A percentile compares a stretch with the other conserved stretches of the same genome.
Conservation (phyloP, 2,113 vertebrate species). For the Antechinus stuartii region DNA sequence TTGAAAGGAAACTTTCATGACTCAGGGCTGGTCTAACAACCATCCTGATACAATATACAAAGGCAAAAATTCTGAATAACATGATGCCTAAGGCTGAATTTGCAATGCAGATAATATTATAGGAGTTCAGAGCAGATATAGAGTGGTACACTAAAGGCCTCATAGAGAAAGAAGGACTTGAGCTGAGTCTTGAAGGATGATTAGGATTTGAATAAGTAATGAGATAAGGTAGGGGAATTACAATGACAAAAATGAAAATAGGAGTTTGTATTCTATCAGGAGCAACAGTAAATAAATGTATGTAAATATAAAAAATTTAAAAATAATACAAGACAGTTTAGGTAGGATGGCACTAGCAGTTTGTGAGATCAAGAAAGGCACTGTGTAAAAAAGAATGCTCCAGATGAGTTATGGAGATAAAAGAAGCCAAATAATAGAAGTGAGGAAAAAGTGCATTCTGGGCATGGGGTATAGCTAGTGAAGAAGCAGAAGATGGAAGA, state of each 20-base stretch:
- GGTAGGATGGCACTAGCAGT: no score
- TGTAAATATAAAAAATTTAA: not conserved
- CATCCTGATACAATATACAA: not conserved
- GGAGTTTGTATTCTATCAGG: no score
- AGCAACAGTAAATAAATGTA: not conserved
- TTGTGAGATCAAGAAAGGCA: no score
- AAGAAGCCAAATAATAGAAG: no score
- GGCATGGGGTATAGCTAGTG: no score
- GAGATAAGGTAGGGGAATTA: not conserved
- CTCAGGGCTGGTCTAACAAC: not conserved
- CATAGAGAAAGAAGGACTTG: not conserved
- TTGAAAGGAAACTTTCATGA: not conserved
- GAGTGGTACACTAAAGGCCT: not conserved
- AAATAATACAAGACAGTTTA: not conserved
- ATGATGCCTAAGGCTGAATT: not conserved
- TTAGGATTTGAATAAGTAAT: not conserved
- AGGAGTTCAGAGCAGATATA: not conserved
- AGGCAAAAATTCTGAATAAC: not conserved
- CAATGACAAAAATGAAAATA: not conserved
- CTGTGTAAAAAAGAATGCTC: no score
- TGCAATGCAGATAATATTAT: not conserved
- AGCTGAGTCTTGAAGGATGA: not conserved
- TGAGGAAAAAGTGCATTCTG: no score
- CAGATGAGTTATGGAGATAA: no score
- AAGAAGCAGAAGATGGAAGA: no score